Evolutionary conservation across 2,888 invertebrate genomes (phyloP), one percentile per base, ranked within the genome.

Genomic region (Stenurella melanura): DNA sequence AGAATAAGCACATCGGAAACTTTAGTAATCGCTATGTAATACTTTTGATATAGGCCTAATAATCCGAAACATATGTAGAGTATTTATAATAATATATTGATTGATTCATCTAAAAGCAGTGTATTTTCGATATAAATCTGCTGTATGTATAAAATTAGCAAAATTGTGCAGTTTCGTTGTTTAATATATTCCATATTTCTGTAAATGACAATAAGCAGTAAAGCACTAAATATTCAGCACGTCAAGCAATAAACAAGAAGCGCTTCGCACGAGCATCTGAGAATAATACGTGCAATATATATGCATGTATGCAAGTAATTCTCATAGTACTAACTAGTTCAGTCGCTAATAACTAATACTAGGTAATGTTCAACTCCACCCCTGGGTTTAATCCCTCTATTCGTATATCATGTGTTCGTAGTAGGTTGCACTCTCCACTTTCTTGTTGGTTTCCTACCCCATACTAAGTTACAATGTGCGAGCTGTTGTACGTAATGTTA

Each of bases 251-350:
- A 42, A 42, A 15, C 42, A 42, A 42, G 42, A n/a, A 50, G 50
- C 50, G 50, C n/a, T 6, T 50, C n/a, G 15, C 50, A 50, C 30
- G 12, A 30, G 69, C 26, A 34, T 26, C 19, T 21, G 34, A 18
- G 69, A 69, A 69, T 69, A 50, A 50, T 50, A 50, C 15, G n/a
- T 50, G 7, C 50, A 50, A 50, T 50, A 21, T 38, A 66, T 15
- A 38, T 63, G 76, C 42, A 67, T 66, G 72, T 68, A 67, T 67
- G 76, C n/a, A 76, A 67, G 67, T 76, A 73, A 68, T 72, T 64
- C 56, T 73, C 58, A 54, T 76, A 12, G 26, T 57, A 12, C 64
- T 30, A 71, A 71, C 63, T 42, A 67, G 30, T 75, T 57, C 64
- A 75, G 57, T 70, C 50, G 26, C 66, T 75, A 72, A 68, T 61